phyloP scores from a whole-genome alignment of 1,140 invertebrate genomes.

The Drosophila arizonae region DNA sequence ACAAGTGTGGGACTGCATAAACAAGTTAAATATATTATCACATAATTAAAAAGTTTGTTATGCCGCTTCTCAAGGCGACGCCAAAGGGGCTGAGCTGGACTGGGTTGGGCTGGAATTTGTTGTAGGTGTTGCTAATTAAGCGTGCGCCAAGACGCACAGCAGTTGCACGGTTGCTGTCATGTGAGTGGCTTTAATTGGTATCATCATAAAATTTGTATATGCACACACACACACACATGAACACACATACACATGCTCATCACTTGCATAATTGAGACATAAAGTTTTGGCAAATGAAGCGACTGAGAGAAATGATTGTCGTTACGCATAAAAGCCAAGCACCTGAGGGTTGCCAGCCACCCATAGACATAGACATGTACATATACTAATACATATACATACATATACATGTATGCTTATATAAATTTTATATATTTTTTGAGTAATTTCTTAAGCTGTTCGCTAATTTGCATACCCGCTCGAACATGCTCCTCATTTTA shows the following conservation, averaged over 20 bases:
- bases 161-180: slow-evolving; percentile 4
- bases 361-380: not conserved
- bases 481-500: not conserved
- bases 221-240: slow-evolving; percentile 23
- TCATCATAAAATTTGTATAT: slow-evolving; percentile 69
- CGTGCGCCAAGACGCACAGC: slow-evolving; percentile 10
- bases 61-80: not conserved
- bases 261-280: slow-evolving; percentile 64
- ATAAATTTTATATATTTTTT: not conserved
- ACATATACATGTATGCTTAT: not conserved
- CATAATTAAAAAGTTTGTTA: slow-evolving; percentile 71
- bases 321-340: slow-evolving; percentile 45
- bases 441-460: slow-evolving; percentile 3
- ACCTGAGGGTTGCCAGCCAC: slow-evolving; percentile 25
- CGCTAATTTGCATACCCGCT: not conserved
- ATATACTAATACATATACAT: not conserved
- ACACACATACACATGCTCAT: slow-evolving; percentile 15
- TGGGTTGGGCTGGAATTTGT: not conserved
- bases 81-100: not conserved
- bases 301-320: slow-evolving; percentile 65
- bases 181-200: slow-evolving; percentile 61
- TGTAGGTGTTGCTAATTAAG: slow-evolving; percentile 53
- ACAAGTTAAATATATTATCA: slow-evolving; percentile 54
- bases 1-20: slow-evolving; percentile 16
- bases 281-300: slow-evolving; percentile 69